These are phyloP conservation scores for Drosophila malerkotliana DNA, from an alignment of 1,140 invertebrate species.

Conservation along the genomic window DNA sequence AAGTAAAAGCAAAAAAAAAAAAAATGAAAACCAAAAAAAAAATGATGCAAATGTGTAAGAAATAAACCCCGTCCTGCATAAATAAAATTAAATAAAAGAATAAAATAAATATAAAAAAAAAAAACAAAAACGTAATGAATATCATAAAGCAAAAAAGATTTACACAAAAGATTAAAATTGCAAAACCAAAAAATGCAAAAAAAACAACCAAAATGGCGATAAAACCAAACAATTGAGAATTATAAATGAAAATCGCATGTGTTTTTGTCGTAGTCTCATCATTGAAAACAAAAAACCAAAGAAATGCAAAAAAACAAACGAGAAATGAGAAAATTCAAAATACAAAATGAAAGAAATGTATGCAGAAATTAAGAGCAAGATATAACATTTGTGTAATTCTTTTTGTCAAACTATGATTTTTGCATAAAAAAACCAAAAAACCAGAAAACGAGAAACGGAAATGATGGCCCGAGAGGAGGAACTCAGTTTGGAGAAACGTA, in stretches of 20 bases:
- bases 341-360: constrained; percentile 35
- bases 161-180: constrained; percentile 67
- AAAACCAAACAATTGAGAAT: constrained; percentile 48
- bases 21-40: constrained; percentile 47
- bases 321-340: constrained; percentile 17
- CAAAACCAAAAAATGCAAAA: constrained; percentile 44
- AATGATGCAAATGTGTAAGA: constrained; percentile 82
- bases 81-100: constrained; percentile 81
- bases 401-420: constrained; percentile 80
- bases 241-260: constrained; percentile 58
- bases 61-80: constrained; percentile 84
- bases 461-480: constrained; percentile 10
- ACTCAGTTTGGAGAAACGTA: constrained; percentile 47
- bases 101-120: constrained; percentile 44
- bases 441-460: background rate
- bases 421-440: constrained; percentile 42
- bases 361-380: constrained; percentile 32
- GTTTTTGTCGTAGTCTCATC: constrained; percentile 67
- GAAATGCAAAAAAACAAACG: constrained; percentile 32
- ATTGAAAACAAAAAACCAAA: constrained; percentile 46
- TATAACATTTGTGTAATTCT: constrained; percentile 65
- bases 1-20: constrained; percentile 48
- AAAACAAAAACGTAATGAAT: constrained; percentile 56
- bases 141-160: constrained; percentile 74
- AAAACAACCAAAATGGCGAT: constrained; percentile 15